Conservation (phyloP, 2,113 vertebrate species). For the Clarias macrocephalus region DNA sequence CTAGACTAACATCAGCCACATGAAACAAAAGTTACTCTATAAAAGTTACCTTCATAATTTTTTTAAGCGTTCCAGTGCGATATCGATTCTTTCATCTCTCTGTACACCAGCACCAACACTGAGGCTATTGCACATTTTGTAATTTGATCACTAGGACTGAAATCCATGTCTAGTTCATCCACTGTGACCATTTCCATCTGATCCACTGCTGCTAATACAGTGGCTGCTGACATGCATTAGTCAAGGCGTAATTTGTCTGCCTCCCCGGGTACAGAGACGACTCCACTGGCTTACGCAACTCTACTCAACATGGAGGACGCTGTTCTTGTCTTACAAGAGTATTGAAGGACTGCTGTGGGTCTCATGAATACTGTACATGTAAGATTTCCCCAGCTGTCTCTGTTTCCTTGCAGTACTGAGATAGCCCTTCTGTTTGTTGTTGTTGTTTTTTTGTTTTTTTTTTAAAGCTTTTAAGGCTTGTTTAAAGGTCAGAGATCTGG, state of each 20-base stretch:
- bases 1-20: slow-evolving; percentile 11
- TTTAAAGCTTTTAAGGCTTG: background rate
- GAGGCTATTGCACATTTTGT: background rate
- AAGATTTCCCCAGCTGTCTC: background rate
- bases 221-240: slow-evolving; percentile 40
- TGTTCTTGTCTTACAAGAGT: slow-evolving; percentile 26
- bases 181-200: slow-evolving; percentile 30
- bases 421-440: background rate
- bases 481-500: background rate
- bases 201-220: slow-evolving; percentile 54
- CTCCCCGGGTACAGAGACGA: slow-evolving; percentile 38
- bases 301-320: slow-evolving; percentile 47
- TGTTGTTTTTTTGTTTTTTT: too few relatives aligned
- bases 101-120: background rate
- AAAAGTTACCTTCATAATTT: slow-evolving; percentile 6
- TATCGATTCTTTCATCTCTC: background rate
- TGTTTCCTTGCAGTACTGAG: background rate
- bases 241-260: slow-evolving; percentile 48
- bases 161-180: background rate
- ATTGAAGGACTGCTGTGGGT: slow-evolving; percentile 35
- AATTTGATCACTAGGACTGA: background rate
- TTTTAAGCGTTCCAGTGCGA: background rate
- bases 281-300: slow-evolving; percentile 43
- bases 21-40: background rate
- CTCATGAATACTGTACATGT: slow-evolving; percentile 23